These are phyloP conservation scores for Thysanoteuthis rhombus DNA, from an alignment of 2,888 invertebrate genomes.

Conservation along the genomic window DNA sequence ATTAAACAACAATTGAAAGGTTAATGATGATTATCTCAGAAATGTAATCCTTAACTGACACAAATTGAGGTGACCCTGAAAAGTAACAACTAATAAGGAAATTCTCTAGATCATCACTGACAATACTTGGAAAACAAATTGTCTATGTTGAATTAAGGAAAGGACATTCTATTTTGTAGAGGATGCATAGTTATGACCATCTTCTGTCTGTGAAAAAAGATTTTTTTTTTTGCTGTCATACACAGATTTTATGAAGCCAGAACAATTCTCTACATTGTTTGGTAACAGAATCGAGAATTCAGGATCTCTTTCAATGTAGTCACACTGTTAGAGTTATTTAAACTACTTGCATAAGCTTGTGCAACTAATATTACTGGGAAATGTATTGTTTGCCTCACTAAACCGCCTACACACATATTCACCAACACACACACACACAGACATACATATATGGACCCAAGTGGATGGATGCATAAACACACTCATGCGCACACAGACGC, in stretches of 20 bases:
- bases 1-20: background rate
- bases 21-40: background rate
- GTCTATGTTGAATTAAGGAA: background rate
- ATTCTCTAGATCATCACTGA: background rate
- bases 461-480: no score
- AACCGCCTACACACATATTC: background rate
- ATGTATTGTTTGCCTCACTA: background rate
- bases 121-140: background rate
- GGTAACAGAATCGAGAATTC: background rate
- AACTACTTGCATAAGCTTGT: background rate
- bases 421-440: background rate
- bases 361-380: background rate
- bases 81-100: background rate
- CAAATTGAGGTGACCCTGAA: background rate
- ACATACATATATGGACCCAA: no score
- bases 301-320: background rate
- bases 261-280: background rate
- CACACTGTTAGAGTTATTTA: background rate
- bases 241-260: background rate
- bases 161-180: background rate
- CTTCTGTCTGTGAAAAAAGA: background rate
- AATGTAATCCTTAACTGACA: background rate
- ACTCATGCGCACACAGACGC: background rate
- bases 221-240: background rate
- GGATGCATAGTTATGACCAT: background rate